Percentiles rank a stretch among this genome's conserved stretches.
These are phyloP conservation scores for Crax fasciolata DNA, from an alignment of 2,797 vertebrate species.

Conservation along the genomic window DNA sequence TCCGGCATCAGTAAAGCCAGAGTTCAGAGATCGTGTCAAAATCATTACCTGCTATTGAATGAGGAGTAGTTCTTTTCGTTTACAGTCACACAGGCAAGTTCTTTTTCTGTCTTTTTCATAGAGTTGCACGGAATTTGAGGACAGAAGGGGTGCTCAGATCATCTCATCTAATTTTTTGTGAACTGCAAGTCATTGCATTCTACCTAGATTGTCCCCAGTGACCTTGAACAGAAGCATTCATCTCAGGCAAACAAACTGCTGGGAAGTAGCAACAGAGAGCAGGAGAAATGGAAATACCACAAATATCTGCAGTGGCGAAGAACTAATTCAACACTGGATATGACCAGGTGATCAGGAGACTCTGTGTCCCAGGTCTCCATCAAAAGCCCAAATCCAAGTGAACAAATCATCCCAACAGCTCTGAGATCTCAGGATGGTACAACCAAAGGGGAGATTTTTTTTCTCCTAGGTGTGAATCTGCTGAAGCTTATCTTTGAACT, in stretches of 20 bases:
- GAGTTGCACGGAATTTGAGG: background rate
- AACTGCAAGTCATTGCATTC: background rate
- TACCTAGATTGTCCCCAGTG: background rate
- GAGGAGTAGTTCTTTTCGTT: background rate
- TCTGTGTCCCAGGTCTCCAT: background rate
- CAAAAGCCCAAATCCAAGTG: background rate
- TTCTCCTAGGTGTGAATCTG: background rate
- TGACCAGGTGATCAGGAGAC: background rate
- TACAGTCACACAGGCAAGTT: rapidly evolving
- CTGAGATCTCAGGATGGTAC: background rate
- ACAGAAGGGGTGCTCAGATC: background rate
- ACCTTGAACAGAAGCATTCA: background rate
- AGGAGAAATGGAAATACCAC: background rate
- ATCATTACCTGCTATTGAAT: background rate
- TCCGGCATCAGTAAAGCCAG: background rate
- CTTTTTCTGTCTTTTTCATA: background rate
- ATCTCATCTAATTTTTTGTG: background rate
- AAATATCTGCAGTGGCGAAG: background rate
- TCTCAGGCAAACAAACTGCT: background rate
- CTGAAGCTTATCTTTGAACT: background rate
- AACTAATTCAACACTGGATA: background rate
- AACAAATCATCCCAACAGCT: background rate
- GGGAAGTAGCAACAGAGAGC: background rate
- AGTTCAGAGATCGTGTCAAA: conserved; percentile 10
- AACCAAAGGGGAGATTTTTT: background rate